Evolutionary conservation across 2,797 vertebrate species (phyloP), one percentile per base, ranked within the genome.

Genomic region (Spizella passerina): DNA sequence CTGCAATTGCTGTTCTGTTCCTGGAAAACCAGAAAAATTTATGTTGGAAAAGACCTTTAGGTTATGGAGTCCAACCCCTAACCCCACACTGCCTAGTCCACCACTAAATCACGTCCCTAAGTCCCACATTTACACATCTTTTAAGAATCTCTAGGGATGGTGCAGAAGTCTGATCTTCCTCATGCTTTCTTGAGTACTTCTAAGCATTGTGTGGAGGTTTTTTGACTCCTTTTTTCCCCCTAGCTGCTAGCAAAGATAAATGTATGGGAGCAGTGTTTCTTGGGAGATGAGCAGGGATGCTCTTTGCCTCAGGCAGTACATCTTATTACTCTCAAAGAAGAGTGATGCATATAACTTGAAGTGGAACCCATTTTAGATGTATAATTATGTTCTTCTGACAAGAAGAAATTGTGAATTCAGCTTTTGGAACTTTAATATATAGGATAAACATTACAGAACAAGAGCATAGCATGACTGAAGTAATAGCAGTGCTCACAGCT

Each of bases 161-260:
- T 63, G 23, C 9, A 34, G 52, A 39, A 49, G 4, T 52, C 23
- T 89, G 13, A 18, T 70, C 60, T 39, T 88, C 26, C 20, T 52
- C 14, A 16, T 70, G 34, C 23, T 71, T 77, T 57, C 36, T 52
- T 64, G 29, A 29, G 10, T 87, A 16, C 13, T 73, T 80, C 23
- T 19, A 43, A 49, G 9, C 11, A 4, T 49, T 66, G 4, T 7
- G n/a, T 19, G 11, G 23, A 69, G 32, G 26, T 3, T 32, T 77
- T 49, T 57, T 5, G 12, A 5, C 12, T n/a, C 2, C 1, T 15
- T n/a, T 24, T 30, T 3, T 2, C 9, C 8, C 43, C 43, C 3
- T 5, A 17, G n/a, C 36, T 69, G 21, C 30, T 52, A 30, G 10
- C 23, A 80, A 75, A 77, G 44, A 44, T 39, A 49, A 80, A 32